phyloP scores from a whole-genome alignment of 2,113 vertebrate genomes.

The Numenius arquata region DNA sequence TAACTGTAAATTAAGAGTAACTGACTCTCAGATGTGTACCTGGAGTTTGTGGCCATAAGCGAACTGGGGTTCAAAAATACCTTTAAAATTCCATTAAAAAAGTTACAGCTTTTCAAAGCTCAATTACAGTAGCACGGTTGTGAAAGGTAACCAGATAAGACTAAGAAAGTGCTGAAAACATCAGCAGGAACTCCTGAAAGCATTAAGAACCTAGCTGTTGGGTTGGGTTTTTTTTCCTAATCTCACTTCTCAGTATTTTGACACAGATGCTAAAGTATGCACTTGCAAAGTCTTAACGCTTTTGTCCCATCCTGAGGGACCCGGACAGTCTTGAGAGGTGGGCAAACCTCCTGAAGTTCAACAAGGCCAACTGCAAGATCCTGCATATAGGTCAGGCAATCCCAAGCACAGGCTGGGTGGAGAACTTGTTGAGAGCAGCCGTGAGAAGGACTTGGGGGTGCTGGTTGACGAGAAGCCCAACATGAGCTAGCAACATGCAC shows the following conservation, averaged over 20 bases:
- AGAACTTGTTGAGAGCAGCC: neutral
- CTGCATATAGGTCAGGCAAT: neutral
- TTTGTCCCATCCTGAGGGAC: neutral
- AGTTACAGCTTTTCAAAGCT: neutral
- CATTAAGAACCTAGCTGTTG: neutral
- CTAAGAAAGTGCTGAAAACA: neutral
- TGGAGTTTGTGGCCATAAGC: neutral
- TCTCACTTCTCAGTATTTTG: neutral
- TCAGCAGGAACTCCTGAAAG: neutral
- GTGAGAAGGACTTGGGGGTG: neutral
- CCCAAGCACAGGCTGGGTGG: neutral
- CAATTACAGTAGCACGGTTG: neutral
- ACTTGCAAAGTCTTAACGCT: neutral
- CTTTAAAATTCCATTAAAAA: neutral
- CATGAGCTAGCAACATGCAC: neutral
- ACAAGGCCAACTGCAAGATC: neutral
- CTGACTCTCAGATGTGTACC: neutral
- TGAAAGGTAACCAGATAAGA: neutral
- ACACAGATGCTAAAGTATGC: neutral
- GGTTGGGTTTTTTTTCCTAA: fast-evolving
- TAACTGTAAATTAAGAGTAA: neutral
- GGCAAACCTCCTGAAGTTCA: neutral
- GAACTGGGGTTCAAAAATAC: neutral
- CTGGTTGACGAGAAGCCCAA: neutral
- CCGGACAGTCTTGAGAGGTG: neutral